Evolutionary conservation across 2,113 vertebrate genomes (phyloP).

Genomic region (Noturus placidus): DNA sequence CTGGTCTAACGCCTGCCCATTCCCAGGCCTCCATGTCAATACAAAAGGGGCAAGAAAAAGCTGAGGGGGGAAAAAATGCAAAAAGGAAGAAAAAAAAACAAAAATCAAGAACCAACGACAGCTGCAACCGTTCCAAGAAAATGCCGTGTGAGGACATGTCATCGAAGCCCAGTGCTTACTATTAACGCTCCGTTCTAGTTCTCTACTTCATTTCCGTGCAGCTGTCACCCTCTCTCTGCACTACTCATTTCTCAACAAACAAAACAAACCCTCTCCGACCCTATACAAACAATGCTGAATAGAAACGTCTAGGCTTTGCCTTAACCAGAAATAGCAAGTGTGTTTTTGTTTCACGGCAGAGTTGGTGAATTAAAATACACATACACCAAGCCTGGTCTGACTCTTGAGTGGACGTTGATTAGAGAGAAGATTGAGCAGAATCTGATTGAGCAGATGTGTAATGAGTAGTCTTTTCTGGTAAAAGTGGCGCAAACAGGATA

Average conservation of each 20-base stretch:
- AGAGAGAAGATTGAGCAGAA: not conserved
- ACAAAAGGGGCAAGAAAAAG: conserved; percentile 58
- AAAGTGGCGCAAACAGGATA: conserved; percentile 62
- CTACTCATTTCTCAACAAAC: conserved; percentile 50
- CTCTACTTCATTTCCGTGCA: conserved; percentile 65
- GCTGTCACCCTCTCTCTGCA: conserved; percentile 67
- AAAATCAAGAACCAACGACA: conserved; percentile 62
- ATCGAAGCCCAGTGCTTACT: conserved; percentile 64
- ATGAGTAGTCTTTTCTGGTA: conserved; percentile 39
- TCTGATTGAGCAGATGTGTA: conserved; percentile 56
- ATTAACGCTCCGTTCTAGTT: conserved; percentile 67
- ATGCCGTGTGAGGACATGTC: conserved; percentile 66
- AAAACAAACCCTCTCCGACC: conserved; percentile 29
- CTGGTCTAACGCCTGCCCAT: conserved; percentile 58
- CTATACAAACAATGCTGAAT: conserved; percentile 58
- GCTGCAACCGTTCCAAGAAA: conserved; percentile 67
- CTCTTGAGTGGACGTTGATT: conserved; percentile 13
- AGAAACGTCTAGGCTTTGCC: conserved; percentile 14
- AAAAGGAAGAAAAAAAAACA: conserved; percentile 39
- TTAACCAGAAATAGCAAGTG: conserved; percentile 15
- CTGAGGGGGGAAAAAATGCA: conserved; percentile 14
- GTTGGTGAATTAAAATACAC: not conserved
- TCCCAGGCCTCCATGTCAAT: conserved; percentile 53
- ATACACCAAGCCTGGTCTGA: not conserved
- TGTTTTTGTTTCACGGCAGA: not conserved